Conservation (phyloP, 2,888 invertebrate genomes). For the Sphaerophoria taeniata region DNA sequence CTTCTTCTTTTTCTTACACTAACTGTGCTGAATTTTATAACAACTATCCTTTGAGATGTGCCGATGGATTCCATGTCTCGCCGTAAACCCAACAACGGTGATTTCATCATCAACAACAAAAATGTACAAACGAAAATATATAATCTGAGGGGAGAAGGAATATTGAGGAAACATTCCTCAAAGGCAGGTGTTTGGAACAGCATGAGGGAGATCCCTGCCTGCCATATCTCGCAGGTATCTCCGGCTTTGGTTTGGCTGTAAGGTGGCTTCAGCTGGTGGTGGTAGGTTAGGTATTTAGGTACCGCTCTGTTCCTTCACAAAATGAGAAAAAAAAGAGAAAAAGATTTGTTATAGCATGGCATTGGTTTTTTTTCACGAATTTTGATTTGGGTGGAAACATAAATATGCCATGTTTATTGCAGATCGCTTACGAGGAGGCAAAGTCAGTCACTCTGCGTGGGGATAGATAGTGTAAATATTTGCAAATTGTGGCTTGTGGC, state of each 20-base stretch:
- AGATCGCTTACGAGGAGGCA: constrained; percentile 33
- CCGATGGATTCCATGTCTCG: constrained; percentile 56
- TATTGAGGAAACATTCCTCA: constrained; percentile 59
- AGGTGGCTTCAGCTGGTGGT: constrained; percentile 1
- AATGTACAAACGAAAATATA: constrained; percentile 18
- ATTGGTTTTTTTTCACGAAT: constrained; percentile 19
- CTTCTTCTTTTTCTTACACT: background rate
- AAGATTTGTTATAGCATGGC: constrained; percentile 34
- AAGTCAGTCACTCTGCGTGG: background rate
- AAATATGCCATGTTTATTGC: constrained; percentile 67
- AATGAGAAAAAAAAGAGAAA: background rate
- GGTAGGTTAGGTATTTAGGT: constrained; percentile 20
- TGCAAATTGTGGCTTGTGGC: constrained; percentile 51
- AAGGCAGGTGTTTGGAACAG: constrained; percentile 68
- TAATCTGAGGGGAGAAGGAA: constrained; percentile 18
- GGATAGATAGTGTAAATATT: constrained; percentile 54
- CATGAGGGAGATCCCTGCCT: constrained; percentile 54
- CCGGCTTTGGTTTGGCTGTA: background rate
- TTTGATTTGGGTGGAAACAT: constrained; percentile 52
- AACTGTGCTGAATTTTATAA: constrained; percentile 36
- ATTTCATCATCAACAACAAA: constrained; percentile 17
- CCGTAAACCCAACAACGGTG: constrained; percentile 54
- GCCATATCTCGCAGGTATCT: background rate
- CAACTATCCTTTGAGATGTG: constrained; percentile 66
- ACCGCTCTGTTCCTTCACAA: background rate